phyloP scores from a whole-genome alignment of 1,140 invertebrate genomes.

The Pogonomyrmex barbatus region DNA sequence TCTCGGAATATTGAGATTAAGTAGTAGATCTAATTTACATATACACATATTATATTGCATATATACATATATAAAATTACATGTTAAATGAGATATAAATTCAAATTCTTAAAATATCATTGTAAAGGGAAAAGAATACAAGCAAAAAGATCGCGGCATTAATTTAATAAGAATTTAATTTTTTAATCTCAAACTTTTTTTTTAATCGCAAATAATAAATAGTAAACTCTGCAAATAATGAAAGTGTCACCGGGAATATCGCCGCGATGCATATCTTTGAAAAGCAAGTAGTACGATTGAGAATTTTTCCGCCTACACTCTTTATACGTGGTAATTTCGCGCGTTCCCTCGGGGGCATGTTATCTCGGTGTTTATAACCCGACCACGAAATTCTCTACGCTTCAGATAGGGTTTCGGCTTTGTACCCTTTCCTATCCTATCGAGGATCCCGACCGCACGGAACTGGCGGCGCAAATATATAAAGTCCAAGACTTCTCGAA shows the following conservation, averaged over 20 bases:
- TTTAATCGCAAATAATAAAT: neutral
- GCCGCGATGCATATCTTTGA: neutral
- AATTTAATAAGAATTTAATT: neutral
- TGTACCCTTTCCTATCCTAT: conserved; percentile 20
- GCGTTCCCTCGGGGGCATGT: conserved; percentile 15
- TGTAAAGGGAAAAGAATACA: neutral
- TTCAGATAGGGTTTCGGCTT: conserved; percentile 37
- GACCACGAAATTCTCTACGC: conserved; percentile 29
- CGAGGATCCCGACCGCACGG: conserved; percentile 30
- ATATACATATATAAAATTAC: no score
- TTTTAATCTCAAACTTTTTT: neutral
- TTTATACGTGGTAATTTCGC: conserved; percentile 31
- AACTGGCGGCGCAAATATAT: conserved; percentile 31
- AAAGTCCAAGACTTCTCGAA: conserved; percentile 57
- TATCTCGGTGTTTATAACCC: conserved; percentile 33
- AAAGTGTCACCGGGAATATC: neutral
- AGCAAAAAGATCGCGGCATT: neutral
- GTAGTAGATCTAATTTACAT: neutral
- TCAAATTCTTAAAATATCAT: neutral
- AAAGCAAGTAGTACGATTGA: conserved; percentile 9
- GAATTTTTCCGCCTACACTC: conserved; percentile 23
- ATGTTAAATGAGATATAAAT: neutral
- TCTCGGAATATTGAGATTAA: neutral
- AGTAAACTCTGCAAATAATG: neutral
- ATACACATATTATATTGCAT: neutral